Percentiles rank a stretch among this genome's conserved stretches.
Conservation (phyloP, 2,888 invertebrate genomes). For the Scaptomyza polygonia region DNA sequence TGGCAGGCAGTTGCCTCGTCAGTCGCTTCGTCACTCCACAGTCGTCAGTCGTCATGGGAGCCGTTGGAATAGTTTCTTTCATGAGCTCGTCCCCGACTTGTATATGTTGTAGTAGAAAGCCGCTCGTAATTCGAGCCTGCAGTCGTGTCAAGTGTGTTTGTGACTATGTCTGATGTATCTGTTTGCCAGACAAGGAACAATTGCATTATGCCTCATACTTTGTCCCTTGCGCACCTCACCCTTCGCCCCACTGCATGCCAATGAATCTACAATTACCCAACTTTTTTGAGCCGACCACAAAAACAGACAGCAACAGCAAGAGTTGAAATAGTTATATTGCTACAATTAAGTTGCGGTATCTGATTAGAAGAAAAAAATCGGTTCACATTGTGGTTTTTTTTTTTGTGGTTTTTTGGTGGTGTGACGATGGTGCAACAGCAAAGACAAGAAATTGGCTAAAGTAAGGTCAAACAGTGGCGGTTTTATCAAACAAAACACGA, state of each 20-base stretch:
- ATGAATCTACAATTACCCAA: slow-evolving; percentile 43
- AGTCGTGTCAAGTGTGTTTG: slow-evolving; percentile 71
- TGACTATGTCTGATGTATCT: slow-evolving; percentile 35
- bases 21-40: slow-evolving; percentile 43
- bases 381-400: slow-evolving; percentile 39
- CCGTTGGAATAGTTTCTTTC: slow-evolving; percentile 33
- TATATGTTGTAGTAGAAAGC: slow-evolving; percentile 42
- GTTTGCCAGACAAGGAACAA: slow-evolving; percentile 56
- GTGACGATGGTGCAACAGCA: slow-evolving; percentile 31
- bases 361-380: slow-evolving; percentile 61
- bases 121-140: slow-evolving; percentile 66
- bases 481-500: slow-evolving; percentile 18
- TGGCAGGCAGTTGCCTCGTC: slow-evolving; percentile 20
- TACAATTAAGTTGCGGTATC: slow-evolving; percentile 64
- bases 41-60: slow-evolving; percentile 62
- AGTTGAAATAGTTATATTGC: slow-evolving; percentile 34
- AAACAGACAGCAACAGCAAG: slow-evolving; percentile 39
- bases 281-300: slow-evolving; percentile 56
- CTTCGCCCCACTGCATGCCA: slow-evolving; percentile 5
- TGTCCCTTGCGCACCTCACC: slow-evolving; percentile 12
- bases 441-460: slow-evolving; percentile 6
- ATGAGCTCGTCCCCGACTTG: slow-evolving; percentile 40
- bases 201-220: slow-evolving; percentile 12
- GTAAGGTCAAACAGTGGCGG: slow-evolving; percentile 29
- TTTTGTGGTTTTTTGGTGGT: not conserved